Base-by-base conservation (phyloP, 2,113 vertebrate genomes). In the Stegostoma tigrinum region DNA sequence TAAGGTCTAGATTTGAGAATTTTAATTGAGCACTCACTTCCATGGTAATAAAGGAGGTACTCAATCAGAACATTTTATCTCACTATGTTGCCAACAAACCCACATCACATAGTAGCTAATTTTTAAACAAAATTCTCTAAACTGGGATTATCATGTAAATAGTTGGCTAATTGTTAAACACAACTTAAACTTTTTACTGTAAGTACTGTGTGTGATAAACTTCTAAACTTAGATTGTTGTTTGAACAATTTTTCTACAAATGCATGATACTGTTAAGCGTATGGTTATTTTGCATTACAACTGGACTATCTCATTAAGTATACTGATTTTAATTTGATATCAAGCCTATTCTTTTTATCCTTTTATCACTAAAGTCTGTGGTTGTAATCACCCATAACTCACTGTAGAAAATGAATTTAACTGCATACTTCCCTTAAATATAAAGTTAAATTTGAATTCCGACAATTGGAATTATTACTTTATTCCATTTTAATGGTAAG, bases 401-500 rank as follows among this genome's bases (percentile, higher is more conserved):
- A 38, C 38, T 42, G 38, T 30, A 80, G 34, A 80, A 80, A 80
- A 38, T 14, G 3, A 78, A 78, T 80, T 80, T 80, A 80, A 80
- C n/a, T 80, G 34, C 38, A 48, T 23, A 1, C 23, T 86, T 48
- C 48, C 48, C 48, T 48, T 48, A 48, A 2, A 48, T 48, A 2
- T 48, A 66, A 67, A 55, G 55, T 89, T 55, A 61, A 91, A 93
- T 21, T 67, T 93, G 34, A 34, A 67, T 8, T 34, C 55, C 55
- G 67, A 2, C 66, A 94, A 68, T 38, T 42, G 91, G 45, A 94
- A 94, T 68, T 94, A 94, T 70, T 19, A 94, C 19, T 94, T 94
- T 94, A 94, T 68, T 94, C 66, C 66, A 70, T 45, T 68, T 45
- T 94, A 67, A 94, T 42, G 38, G 24, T 94, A 67, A 70, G 91